These are phyloP conservation scores for Myzus persicae DNA, from an alignment of 1,140 invertebrate species.

Conservation along the genomic window DNA sequence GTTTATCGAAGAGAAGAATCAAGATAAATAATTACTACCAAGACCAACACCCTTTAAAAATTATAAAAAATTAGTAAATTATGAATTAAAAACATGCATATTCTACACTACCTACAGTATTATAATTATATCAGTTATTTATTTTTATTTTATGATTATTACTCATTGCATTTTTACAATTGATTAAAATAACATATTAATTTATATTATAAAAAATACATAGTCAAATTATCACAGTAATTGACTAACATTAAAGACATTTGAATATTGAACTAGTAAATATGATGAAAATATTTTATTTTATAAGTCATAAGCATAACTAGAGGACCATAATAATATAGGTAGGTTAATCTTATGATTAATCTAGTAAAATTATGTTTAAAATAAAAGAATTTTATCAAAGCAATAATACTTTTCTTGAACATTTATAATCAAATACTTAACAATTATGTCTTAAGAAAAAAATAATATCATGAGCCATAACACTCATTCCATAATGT, in stretches of 20 bases:
- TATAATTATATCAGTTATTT: not conserved
- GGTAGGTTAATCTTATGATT: not conserved
- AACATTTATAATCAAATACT: not conserved
- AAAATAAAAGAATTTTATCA: not conserved
- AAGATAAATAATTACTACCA: slow-evolving; percentile 14
- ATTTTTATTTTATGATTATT: not conserved
- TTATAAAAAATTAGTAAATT: slow-evolving; percentile 35
- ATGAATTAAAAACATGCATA: slow-evolving; percentile 20
- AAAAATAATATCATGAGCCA: not conserved
- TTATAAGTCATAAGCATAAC: not conserved
- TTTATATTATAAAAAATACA: not conserved
- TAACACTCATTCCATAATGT: not conserved
- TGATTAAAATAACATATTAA: no score
- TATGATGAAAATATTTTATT: not conserved
- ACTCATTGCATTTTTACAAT: no score
- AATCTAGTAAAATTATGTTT: not conserved
- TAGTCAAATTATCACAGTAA: not conserved
- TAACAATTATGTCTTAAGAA: not conserved
- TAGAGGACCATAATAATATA: not conserved
- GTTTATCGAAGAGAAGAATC: slow-evolving; percentile 26
- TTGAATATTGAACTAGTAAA: not conserved
- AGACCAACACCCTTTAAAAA: slow-evolving; percentile 49
- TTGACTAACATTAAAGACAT: not conserved
- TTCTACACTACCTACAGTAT: not conserved
- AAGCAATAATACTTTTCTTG: no score